Evolutionary conservation across 37 sponge, comb jelly and placozoan genomes (phyloP), one percentile per base, ranked within the genome.

Genomic region (Petrosia ficiformis): DNA sequence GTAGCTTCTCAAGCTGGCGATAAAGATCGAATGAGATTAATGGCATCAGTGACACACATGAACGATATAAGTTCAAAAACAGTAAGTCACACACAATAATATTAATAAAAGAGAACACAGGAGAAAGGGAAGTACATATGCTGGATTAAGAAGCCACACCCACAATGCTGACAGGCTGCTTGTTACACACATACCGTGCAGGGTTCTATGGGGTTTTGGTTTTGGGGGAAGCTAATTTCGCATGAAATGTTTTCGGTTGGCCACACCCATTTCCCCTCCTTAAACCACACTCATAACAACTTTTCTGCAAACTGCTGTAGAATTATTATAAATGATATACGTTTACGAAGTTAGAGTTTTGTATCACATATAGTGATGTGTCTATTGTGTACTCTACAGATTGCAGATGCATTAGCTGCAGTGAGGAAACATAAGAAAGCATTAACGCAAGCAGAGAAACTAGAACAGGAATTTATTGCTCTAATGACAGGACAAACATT

Each of bases 401-500:
- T 90, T 71, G 82, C 77, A 8, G 86, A 84, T 40, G 90, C 86
- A 28, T 73, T 90, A 42, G 42, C 52, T 5, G 76, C 60, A 25
- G 78, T 57, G 0, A 59, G 38, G 19, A 77, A 90, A 60, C 82
- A 90, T 77, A 90, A 77, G 74, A 90, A 72, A 42, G 85, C 86
- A 1, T 40, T 84, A 34, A 82, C 83, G 24, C 79, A 90, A 70
- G 90, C 90, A 32, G 82, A 85, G 65, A 80, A 84, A 31, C 76
- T 80, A 24, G 90, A 85, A 40, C 76, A 89, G 40, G 90, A 89
- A 35, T 84, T 78, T 59, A 43, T 89, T 31, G 73, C 77, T 2
- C 81, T 89, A 31, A 83, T 89, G 80, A 89, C 90, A n/a, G 90
- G 90, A 39, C 80, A 83, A 54, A 71, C 25, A 61, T n/a, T n/a